Conservation (phyloP, 2,113 vertebrate species). For the Trogon surrucura region DNA sequence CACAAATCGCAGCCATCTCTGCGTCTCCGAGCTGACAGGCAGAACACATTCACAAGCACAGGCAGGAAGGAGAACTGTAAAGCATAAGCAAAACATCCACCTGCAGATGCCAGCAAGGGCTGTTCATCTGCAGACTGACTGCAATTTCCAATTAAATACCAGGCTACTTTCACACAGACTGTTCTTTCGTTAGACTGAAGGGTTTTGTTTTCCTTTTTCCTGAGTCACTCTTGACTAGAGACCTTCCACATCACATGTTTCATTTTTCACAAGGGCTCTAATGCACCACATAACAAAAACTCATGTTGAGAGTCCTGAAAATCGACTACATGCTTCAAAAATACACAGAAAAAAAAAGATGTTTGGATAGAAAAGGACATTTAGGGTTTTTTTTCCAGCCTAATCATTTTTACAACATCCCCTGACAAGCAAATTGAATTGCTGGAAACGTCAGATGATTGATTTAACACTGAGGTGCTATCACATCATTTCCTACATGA, state of each 20-base stretch:
- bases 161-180: slow-evolving; percentile 45
- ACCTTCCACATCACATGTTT: slow-evolving; percentile 49
- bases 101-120: slow-evolving; percentile 60
- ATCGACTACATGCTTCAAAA: slow-evolving; percentile 4
- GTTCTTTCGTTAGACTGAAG: slow-evolving; percentile 47
- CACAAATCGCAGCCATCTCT: slow-evolving; percentile 37
- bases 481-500: background rate
- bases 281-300: slow-evolving; percentile 2
- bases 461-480: background rate
- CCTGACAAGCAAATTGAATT: background rate
- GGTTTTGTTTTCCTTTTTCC: slow-evolving; percentile 55
- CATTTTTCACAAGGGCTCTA: slow-evolving; percentile 55
- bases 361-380: background rate
- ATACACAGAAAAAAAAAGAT: background rate
- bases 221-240: slow-evolving; percentile 38
- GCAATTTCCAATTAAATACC: slow-evolving; percentile 56
- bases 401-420: background rate
- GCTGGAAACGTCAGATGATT: background rate
- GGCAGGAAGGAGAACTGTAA: slow-evolving; percentile 44
- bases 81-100: slow-evolving; percentile 58
- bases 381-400: background rate
- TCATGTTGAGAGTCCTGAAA: slow-evolving; percentile 15
- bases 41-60: slow-evolving; percentile 4
- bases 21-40: slow-evolving; percentile 33
- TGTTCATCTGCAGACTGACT: slow-evolving; percentile 49